phyloP scores from a whole-genome alignment of 2,888 invertebrate species.

The Nephrotoma guestfalica region DNA sequence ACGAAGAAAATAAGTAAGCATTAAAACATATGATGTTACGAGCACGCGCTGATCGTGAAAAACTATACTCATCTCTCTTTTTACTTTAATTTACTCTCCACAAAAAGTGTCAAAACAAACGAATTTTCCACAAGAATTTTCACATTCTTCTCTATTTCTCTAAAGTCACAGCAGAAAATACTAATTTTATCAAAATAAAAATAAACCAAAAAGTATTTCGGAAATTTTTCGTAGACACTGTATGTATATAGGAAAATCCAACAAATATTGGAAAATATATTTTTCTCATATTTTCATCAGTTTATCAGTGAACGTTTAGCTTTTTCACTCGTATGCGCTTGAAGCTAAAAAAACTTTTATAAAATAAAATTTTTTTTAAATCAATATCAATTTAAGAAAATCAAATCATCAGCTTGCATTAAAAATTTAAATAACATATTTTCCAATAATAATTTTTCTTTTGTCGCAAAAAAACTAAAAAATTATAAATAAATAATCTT shows the following conservation, averaged over 20 bases:
- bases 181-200: background rate
- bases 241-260: background rate
- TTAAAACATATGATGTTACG: background rate
- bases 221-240: background rate
- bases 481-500: background rate
- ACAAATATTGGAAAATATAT: background rate
- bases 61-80: background rate
- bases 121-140: background rate
- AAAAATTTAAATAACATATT: background rate
- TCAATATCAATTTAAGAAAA: background rate
- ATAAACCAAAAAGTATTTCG: background rate
- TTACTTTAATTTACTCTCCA: background rate
- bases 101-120: background rate
- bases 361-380: background rate
- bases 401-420: background rate
- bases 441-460: background rate
- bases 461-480: background rate
- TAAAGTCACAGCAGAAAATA: background rate
- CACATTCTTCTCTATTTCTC: background rate
- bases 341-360: background rate
- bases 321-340: background rate
- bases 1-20: background rate
- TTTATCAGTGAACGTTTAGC: background rate
- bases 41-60: background rate
- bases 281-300: background rate